Percentiles rank a stretch among this genome's conserved stretches.
phyloP scores from a whole-genome alignment of 35 echinoderm and acorn worm species.

The Nesometra sesokonis region DNA sequence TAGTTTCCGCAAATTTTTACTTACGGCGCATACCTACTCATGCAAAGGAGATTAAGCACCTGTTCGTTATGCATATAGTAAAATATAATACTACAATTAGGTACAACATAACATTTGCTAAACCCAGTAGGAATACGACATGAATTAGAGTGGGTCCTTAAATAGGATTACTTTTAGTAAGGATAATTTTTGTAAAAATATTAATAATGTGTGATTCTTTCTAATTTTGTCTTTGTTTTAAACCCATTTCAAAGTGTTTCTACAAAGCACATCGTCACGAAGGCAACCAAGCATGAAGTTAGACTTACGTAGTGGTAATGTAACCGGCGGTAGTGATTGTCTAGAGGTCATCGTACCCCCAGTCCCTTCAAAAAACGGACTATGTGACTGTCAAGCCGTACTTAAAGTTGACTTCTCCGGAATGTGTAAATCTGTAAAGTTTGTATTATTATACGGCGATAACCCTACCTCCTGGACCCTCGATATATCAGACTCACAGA shows the following conservation, averaged over 20 bases:
- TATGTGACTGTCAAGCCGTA: constrained; percentile 71
- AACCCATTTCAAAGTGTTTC: not conserved
- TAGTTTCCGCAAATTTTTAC: too few species aligned
- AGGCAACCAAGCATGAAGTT: not conserved
- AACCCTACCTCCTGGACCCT: constrained; percentile 71
- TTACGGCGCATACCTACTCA: too few species aligned
- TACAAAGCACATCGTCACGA: not conserved
- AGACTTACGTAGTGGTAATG: constrained; percentile 61
- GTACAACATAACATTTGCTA: too few species aligned
- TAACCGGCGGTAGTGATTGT: constrained; percentile 56
- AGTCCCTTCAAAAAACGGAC: constrained; percentile 27
- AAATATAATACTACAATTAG: too few species aligned
- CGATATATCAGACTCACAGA: constrained; percentile 76
- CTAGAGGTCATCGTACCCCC: constrained; percentile 57
- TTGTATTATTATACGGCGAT: constrained; percentile 68
- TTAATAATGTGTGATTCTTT: too few species aligned
- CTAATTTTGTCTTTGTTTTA: too few species aligned
- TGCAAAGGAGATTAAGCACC: too few species aligned
- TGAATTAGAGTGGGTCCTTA: too few species aligned
- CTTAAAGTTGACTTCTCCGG: constrained; percentile 70
- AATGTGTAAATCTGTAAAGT: constrained; percentile 53
- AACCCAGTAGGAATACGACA: too few species aligned
- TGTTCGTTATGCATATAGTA: too few species aligned
- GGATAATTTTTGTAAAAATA: too few species aligned
- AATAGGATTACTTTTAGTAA: too few species aligned